Evolutionary conservation across 2,113 vertebrate species (phyloP).

Genomic region (Pituophis catenifer): DNA sequence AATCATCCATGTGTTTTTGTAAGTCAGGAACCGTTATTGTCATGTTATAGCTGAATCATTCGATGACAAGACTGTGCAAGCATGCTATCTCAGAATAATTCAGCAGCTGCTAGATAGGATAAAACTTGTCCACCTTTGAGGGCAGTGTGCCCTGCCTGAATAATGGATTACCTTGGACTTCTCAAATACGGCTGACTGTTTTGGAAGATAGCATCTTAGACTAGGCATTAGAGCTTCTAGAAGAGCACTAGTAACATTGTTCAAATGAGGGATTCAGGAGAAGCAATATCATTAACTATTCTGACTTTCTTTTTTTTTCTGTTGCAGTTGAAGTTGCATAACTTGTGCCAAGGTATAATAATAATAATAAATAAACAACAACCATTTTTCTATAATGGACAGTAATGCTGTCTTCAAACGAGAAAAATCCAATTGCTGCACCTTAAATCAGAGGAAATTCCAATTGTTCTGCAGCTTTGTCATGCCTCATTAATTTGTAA

Average conservation of each 20-base stretch:
- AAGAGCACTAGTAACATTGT: background rate
- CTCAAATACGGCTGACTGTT: background rate
- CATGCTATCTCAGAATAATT: background rate
- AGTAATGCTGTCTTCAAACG: background rate
- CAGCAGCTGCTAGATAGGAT: background rate
- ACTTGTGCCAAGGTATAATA: background rate
- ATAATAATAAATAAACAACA: background rate
- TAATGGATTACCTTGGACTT: background rate
- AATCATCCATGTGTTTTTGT: background rate
- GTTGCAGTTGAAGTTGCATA: background rate
- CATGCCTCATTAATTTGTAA: conserved; percentile 26
- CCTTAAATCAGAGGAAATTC: conserved; percentile 28
- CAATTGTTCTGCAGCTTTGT: conserved; percentile 13
- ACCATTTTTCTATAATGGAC: conserved; percentile 2
- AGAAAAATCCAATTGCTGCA: conserved; percentile 15
- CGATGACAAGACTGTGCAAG: too few relatives aligned
- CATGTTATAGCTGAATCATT: background rate
- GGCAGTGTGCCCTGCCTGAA: background rate
- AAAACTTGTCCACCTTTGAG: too few relatives aligned
- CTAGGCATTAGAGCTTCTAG: background rate
- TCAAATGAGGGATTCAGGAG: background rate
- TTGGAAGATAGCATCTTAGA: background rate
- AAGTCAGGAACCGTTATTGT: background rate
- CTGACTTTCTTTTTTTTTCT: background rate
- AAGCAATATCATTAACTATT: background rate